Evolutionary conservation across 2,797 vertebrate genomes (phyloP).

Genomic region (Crotalus adamanteus): DNA sequence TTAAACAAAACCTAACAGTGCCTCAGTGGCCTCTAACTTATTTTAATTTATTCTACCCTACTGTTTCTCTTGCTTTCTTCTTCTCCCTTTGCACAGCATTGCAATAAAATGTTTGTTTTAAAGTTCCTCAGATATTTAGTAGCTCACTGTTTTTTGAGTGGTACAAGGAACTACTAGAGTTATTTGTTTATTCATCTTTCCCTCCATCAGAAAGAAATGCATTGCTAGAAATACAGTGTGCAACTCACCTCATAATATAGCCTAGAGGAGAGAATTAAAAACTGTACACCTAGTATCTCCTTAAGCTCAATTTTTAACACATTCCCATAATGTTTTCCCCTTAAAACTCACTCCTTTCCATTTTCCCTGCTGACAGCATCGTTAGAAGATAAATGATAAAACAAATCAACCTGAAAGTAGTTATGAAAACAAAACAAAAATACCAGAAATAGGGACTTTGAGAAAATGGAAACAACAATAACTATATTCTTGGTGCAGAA

Average conservation of each 20-base stretch:
- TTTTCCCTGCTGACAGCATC: slow-evolving; percentile 28
- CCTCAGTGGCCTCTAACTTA: slow-evolving; percentile 41
- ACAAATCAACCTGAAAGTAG: slow-evolving; percentile 43
- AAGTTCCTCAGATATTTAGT: slow-evolving; percentile 48
- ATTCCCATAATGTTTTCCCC: slow-evolving; percentile 12
- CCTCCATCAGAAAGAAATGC: slow-evolving; percentile 38
- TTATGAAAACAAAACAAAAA: slow-evolving; percentile 16
- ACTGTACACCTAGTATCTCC: slow-evolving; percentile 29
- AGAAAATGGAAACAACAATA: slow-evolving; percentile 2
- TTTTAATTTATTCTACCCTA: slow-evolving; percentile 53
- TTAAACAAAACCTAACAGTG: slow-evolving; percentile 65
- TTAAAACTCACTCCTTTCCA: slow-evolving; percentile 34
- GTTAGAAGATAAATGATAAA: slow-evolving; percentile 42
- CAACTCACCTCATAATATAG: slow-evolving; percentile 39
- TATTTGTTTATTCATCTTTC: slow-evolving; percentile 40
- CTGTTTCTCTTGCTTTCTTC: slow-evolving; percentile 33
- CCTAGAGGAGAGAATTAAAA: slow-evolving; percentile 40
- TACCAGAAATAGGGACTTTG: background rate
- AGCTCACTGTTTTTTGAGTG: slow-evolving; percentile 48
- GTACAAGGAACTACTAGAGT: background rate
- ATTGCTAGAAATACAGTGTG: slow-evolving; percentile 27
- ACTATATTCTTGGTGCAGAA: slow-evolving; percentile 5
- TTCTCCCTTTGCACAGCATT: slow-evolving; percentile 24
- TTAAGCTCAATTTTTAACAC: slow-evolving; percentile 23
- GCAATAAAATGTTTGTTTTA: slow-evolving; percentile 43